These are phyloP conservation scores for Listronotus oregonensis DNA, from an alignment of 1,140 invertebrate species.

Conservation along the genomic window DNA sequence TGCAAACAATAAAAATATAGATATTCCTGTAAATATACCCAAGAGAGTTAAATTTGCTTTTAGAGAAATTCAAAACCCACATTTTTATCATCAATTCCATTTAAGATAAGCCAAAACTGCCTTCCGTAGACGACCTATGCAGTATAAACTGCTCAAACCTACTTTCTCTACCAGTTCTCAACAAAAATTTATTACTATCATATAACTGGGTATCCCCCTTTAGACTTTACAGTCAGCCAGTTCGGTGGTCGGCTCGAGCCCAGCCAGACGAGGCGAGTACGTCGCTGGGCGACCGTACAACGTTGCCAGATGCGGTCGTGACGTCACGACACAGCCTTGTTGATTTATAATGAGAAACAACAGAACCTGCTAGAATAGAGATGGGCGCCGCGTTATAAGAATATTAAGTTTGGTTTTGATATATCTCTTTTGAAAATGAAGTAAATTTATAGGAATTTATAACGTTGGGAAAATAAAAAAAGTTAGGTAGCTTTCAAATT, in stretches of 20 bases:
- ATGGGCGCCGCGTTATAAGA: constrained; percentile 22
- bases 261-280: constrained; percentile 13
- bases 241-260: constrained; percentile 1
- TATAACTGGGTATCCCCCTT: constrained; percentile 40
- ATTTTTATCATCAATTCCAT: background rate
- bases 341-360: constrained; percentile 55
- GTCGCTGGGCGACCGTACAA: constrained; percentile 22
- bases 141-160: constrained; percentile 33
- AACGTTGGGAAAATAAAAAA: too few relatives aligned
- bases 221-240: constrained; percentile 29
- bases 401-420: constrained; percentile 17
- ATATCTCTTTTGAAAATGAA: too few relatives aligned
- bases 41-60: too few relatives aligned
- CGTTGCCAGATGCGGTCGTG: constrained; percentile 39
- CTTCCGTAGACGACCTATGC: constrained; percentile 14
- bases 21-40: too few relatives aligned
- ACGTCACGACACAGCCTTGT: constrained; percentile 49
- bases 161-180: constrained; percentile 39
- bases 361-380: constrained; percentile 41
- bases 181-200: constrained; percentile 41
- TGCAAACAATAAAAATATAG: too few relatives aligned
- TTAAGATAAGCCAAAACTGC: constrained; percentile 13
- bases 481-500: too few relatives aligned
- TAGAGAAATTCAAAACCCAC: too few relatives aligned
- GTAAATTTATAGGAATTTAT: too few relatives aligned